A percentile compares a stretch with the other conserved stretches of the same genome.
phyloP scores from a whole-genome alignment of 1,140 invertebrate species.

The Nixonia krombeini region DNA sequence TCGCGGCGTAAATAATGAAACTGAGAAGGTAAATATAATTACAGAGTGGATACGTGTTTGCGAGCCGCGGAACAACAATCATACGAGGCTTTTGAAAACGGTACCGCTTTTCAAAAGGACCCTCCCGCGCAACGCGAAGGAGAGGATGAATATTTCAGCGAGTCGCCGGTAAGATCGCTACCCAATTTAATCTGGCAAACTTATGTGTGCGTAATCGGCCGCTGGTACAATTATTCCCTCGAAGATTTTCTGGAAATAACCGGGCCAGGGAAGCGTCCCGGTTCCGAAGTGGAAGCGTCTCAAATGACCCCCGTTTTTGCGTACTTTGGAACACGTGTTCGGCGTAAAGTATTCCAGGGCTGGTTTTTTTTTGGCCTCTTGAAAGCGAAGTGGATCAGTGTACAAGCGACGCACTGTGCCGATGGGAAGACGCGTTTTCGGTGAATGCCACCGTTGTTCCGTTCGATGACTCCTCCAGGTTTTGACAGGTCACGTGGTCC shows the following conservation, averaged over 20 bases:
- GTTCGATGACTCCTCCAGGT: too few relatives aligned
- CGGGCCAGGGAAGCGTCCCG: too few relatives aligned
- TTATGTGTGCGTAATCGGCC: conserved; percentile 27
- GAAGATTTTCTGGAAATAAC: too few relatives aligned
- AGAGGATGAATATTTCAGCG: conserved; percentile 52
- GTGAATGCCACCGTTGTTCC: too few relatives aligned
- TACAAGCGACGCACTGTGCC: conserved; percentile 16
- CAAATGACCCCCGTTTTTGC: conserved; percentile 16
- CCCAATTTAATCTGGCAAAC: conserved; percentile 52
- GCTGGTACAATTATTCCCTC: too few relatives aligned
- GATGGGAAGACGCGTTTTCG: conserved; percentile 18
- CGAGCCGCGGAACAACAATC: conserved; percentile 47
- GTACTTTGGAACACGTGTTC: conserved; percentile 26
- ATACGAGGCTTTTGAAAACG: conserved; percentile 45
- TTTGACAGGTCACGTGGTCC: too few relatives aligned
- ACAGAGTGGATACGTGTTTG: conserved; percentile 42
- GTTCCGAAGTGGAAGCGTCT: conserved; percentile 1
- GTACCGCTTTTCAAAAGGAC: too few relatives aligned
- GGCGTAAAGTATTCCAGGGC: conserved; percentile 28
- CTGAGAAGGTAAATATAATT: conserved; percentile 58
- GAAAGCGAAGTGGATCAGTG: conserved; percentile 32
- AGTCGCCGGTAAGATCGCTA: conserved; percentile 47
- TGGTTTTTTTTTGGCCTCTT: conserved; percentile 34
- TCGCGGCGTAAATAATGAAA: conserved; percentile 53
- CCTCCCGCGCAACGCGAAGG: conserved; percentile 33